Conservation (phyloP, 2,113 vertebrate species). For the Chaenocephalus aceratus region DNA sequence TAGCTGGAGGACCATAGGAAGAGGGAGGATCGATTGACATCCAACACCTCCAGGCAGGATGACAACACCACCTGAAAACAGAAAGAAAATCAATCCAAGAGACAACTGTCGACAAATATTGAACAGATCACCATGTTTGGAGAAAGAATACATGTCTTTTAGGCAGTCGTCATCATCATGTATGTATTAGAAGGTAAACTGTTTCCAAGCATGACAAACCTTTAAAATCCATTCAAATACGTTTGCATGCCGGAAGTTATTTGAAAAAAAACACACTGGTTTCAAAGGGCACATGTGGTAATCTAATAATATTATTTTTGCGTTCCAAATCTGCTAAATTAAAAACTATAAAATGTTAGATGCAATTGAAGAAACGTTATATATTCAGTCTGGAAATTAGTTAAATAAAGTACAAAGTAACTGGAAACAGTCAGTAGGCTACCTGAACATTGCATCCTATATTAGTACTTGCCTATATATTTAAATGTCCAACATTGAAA, state of each 20-base stretch:
- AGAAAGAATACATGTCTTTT: background rate
- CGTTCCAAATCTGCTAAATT: background rate
- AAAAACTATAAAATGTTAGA: no score
- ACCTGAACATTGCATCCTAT: no score
- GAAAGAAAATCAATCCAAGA: conserved; percentile 20
- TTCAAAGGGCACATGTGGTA: background rate
- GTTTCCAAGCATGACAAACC: no score
- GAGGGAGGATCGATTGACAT: background rate
- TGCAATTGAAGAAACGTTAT: no score
- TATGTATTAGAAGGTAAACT: background rate
- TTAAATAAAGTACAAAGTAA: no score
- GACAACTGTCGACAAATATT: background rate
- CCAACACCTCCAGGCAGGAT: background rate
- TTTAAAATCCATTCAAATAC: background rate
- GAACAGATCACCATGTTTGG: background rate
- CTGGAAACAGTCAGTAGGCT: no score
- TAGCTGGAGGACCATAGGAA: conserved; percentile 88
- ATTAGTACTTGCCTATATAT: no score
- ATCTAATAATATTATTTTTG: no score
- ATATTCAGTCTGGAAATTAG: background rate
- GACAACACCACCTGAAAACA: conserved; percentile 52
- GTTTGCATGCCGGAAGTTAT: no score
- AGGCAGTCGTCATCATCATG: background rate
- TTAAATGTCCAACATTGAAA: no score
- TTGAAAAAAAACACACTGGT: background rate